A percentile compares a stretch with the other conserved stretches of the same genome.
Conservation (phyloP, 2,113 vertebrate species). For the Amphilophus citrinellus region DNA sequence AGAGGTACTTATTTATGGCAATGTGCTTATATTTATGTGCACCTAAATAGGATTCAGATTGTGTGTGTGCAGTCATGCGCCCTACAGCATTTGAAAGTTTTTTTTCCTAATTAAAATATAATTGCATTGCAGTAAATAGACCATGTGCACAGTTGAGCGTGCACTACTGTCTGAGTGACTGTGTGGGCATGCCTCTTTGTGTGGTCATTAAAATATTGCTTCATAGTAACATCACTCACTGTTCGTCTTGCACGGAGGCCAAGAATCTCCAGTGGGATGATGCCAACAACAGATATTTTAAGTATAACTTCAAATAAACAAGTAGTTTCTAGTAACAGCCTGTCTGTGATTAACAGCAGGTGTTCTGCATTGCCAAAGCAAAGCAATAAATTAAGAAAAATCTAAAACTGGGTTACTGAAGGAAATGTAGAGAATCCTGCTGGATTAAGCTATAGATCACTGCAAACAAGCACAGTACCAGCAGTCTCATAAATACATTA, state of each 20-base stretch:
- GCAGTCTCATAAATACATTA: neutral
- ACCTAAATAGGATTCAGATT: neutral
- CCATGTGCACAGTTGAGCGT: neutral
- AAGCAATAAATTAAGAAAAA: slow-evolving; percentile 4
- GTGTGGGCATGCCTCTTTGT: neutral
- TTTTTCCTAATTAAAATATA: slow-evolving; percentile 18
- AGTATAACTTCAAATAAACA: slow-evolving; percentile 40
- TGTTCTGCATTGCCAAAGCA: slow-evolving; percentile 15
- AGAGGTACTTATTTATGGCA: neutral
- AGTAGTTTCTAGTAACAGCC: slow-evolving; percentile 12
- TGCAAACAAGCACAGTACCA: neutral
- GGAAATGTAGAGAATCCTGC: slow-evolving; percentile 1
- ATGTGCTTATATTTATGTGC: neutral
- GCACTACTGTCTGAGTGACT: neutral
- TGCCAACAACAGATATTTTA: slow-evolving; percentile 43
- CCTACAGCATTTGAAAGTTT: neutral
- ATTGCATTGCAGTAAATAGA: neutral
- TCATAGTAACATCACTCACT: slow-evolving; percentile 18
- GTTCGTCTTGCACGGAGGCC: slow-evolving; percentile 24
- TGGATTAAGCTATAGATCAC: neutral
- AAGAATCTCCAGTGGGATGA: slow-evolving; percentile 3
- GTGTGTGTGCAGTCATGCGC: neutral
- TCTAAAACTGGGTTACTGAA: slow-evolving; percentile 9
- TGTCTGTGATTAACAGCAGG: slow-evolving; percentile 48
- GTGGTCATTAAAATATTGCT: slow-evolving; percentile 33